Percentiles rank a stretch among this genome's conserved stretches.
phyloP scores from a whole-genome alignment of 2,888 invertebrate genomes.

The Pristionchus japonicus region DNA sequence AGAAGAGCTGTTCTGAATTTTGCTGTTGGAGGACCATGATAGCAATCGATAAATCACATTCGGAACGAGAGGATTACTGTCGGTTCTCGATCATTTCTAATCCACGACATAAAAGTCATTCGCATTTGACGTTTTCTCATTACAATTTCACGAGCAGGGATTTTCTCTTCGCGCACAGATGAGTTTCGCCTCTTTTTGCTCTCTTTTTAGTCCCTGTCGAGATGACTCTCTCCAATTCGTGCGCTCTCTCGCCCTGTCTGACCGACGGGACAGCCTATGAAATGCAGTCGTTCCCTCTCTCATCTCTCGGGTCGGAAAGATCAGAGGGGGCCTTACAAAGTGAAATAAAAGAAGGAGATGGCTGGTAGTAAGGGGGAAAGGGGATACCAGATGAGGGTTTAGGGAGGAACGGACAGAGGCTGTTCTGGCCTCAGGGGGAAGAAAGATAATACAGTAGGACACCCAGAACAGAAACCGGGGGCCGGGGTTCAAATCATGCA shows the following conservation, averaged over 20 bases:
- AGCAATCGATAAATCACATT: background rate
- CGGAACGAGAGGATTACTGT: background rate
- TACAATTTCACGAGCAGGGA: background rate
- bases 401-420: too few relatives aligned
- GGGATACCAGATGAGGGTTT: slow-evolving; percentile 4
- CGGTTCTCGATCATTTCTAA: background rate
- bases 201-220: background rate
- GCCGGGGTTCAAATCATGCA: too few relatives aligned
- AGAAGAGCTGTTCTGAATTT: too few relatives aligned
- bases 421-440: too few relatives aligned
- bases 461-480: too few relatives aligned
- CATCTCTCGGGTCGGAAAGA: background rate
- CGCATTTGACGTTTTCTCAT: slow-evolving; percentile 2
- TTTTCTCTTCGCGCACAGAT: background rate
- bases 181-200: background rate
- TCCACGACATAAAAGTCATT: background rate
- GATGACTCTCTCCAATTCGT: background rate
- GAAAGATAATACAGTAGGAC: too few relatives aligned
- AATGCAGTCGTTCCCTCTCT: background rate
- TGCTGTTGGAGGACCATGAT: background rate
- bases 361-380: background rate
- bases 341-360: slow-evolving; percentile 19
- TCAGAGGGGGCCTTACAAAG: slow-evolving; percentile 29
- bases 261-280: background rate
- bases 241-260: background rate